Evolutionary conservation across 2,797 vertebrate genomes (phyloP).

Genomic region (Vultur gryphus): DNA sequence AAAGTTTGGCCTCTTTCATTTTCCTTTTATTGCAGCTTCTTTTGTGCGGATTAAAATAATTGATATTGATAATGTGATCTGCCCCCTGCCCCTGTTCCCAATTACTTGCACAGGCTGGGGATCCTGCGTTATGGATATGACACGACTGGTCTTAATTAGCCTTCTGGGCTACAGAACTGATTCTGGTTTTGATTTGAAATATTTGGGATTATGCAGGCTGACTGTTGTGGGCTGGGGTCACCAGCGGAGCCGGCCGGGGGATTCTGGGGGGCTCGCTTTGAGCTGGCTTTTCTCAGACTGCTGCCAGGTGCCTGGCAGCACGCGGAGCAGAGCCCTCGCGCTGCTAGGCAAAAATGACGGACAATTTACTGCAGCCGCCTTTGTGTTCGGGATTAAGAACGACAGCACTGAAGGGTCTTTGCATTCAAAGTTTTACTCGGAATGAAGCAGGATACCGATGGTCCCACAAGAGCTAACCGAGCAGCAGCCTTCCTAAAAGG

Average conservation of each 20-base stretch:
- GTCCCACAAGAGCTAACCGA: not conserved
- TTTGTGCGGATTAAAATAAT: constrained; percentile 36
- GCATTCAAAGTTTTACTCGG: not conserved
- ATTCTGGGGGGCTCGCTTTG: not conserved
- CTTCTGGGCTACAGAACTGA: constrained; percentile 2
- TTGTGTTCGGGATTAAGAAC: fast-evolving
- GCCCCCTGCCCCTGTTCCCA: constrained; percentile 20
- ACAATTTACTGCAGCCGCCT: not conserved
- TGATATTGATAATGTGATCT: constrained; percentile 33
- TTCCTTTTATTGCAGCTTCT: not conserved
- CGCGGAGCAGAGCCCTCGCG: fast-evolving
- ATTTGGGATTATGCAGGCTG: not conserved
- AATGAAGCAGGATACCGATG: fast-evolving
- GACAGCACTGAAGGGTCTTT: not conserved
- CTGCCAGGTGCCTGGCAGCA: not conserved
- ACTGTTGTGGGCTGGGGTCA: constrained; percentile 36
- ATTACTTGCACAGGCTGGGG: not conserved
- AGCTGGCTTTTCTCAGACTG: not conserved
- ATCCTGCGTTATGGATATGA: not conserved
- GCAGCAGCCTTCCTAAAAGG: not conserved
- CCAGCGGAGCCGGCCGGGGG: not conserved
- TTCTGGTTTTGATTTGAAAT: constrained; percentile 44
- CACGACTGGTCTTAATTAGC: constrained; percentile 53
- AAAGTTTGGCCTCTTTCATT: not conserved
- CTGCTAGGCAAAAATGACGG: not conserved